A percentile compares a stretch with the other conserved stretches of the same genome.
phyloP scores from a whole-genome alignment of 2,888 invertebrate genomes.

The Diplazon laetatorius region DNA sequence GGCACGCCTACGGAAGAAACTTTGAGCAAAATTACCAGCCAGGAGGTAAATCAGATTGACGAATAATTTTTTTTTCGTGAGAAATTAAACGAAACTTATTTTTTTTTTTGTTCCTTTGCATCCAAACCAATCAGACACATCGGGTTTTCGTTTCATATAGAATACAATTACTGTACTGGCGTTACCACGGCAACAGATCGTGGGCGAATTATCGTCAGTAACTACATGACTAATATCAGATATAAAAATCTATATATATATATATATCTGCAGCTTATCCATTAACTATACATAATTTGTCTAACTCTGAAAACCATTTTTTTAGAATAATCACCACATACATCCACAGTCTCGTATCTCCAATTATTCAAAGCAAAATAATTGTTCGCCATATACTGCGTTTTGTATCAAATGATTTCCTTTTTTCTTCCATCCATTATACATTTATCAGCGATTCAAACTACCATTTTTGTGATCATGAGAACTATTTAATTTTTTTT shows the following conservation, averaged over 20 bases:
- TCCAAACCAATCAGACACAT: constrained; percentile 1
- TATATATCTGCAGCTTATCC: constrained; percentile 14
- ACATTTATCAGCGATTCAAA: too few species aligned
- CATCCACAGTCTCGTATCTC: background rate
- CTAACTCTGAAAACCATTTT: too few species aligned
- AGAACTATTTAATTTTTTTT: too few species aligned
- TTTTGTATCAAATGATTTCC: too few species aligned
- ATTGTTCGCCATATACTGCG: too few species aligned
- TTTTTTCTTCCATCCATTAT: too few species aligned
- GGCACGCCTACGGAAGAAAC: constrained; percentile 93
- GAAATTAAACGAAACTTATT: background rate
- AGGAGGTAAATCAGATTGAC: constrained; percentile 88
- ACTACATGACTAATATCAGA: constrained; percentile 9
- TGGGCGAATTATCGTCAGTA: background rate
- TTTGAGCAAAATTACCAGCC: constrained; percentile 92
- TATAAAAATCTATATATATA: too few species aligned
- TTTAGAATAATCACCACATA: background rate
- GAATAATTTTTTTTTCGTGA: constrained; percentile 32
- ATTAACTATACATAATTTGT: too few species aligned
- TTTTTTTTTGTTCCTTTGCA: background rate
- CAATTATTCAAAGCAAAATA: too few species aligned
- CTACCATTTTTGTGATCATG: too few species aligned
- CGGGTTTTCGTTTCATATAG: constrained; percentile 4
- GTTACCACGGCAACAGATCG: background rate
- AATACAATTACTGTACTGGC: background rate